Conservation (phyloP, 92 coral and sea anemone genomes). For the Siderastrea siderea region DNA sequence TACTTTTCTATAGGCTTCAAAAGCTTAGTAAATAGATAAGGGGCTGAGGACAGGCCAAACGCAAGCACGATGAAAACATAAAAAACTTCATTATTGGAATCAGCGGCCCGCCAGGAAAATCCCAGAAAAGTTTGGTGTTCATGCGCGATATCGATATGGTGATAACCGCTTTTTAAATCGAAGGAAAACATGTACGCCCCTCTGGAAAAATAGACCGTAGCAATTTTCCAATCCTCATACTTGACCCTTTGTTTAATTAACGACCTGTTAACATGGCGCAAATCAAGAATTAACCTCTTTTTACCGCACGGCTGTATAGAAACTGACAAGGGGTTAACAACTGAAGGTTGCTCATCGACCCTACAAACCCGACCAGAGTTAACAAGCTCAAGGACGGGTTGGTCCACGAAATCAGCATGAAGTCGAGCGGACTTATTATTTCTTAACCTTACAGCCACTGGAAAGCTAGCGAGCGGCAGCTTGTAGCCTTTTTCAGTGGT, state of each 20-base stretch:
- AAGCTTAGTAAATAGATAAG: slow-evolving; percentile 64
- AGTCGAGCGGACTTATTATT: slow-evolving; percentile 53
- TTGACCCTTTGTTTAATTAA: slow-evolving; percentile 64
- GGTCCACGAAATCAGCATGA: slow-evolving; percentile 37
- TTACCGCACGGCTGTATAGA: slow-evolving; percentile 67
- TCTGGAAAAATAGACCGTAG: slow-evolving; percentile 57
- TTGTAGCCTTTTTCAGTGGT: slow-evolving; percentile 51
- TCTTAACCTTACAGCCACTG: slow-evolving; percentile 28
- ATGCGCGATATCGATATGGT: slow-evolving; percentile 60
- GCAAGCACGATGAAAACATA: slow-evolving; percentile 68
- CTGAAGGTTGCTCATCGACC: slow-evolving; percentile 13
- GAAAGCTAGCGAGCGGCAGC: slow-evolving; percentile 50
- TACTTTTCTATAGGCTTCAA: slow-evolving; percentile 51
- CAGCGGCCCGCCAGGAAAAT: slow-evolving; percentile 55
- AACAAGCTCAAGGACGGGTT: slow-evolving; percentile 44
- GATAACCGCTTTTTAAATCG: slow-evolving; percentile 72
- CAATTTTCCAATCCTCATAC: slow-evolving; percentile 82
- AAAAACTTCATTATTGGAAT: slow-evolving; percentile 22
- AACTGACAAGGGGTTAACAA: slow-evolving; percentile 71
- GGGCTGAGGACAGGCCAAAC: slow-evolving; percentile 68
- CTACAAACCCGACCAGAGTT: slow-evolving; percentile 38
- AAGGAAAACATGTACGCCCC: slow-evolving; percentile 63
- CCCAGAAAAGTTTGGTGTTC: slow-evolving; percentile 67
- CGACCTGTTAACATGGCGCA: slow-evolving; percentile 62
- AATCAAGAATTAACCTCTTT: slow-evolving; percentile 72